A percentile compares a stretch with the other conserved stretches of the same genome.
Evolutionary conservation across 2,113 vertebrate genomes (phyloP).

Genomic region (Microcebus tavaratra): DNA sequence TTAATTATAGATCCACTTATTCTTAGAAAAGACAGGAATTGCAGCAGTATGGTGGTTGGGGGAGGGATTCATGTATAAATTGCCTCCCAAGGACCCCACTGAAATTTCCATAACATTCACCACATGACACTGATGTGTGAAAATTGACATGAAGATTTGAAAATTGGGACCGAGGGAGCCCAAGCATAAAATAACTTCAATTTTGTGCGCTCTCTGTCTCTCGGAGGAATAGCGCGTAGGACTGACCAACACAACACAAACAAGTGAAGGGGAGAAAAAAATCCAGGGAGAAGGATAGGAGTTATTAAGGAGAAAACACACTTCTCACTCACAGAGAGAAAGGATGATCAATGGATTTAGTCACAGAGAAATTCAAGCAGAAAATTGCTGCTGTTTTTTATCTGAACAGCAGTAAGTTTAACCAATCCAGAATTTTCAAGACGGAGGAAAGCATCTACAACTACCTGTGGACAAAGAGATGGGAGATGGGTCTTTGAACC

Average conservation of each 20-base stretch:
- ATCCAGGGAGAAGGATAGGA: slow-evolving; percentile 96
- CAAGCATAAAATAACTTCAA: slow-evolving; percentile 99
- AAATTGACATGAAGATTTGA: slow-evolving; percentile 99
- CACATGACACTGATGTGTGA: slow-evolving; percentile 97
- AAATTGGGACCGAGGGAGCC: slow-evolving; percentile 98
- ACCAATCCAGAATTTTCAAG: slow-evolving; percentile 84
- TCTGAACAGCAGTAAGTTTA: slow-evolving; percentile 90
- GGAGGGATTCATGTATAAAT: slow-evolving; percentile 84
- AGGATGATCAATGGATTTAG: slow-evolving; percentile 99
- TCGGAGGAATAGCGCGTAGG: slow-evolving; percentile 93
- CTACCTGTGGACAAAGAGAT: slow-evolving; percentile 60
- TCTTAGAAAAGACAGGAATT: slow-evolving; percentile 80
- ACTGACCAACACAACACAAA: slow-evolving; percentile 98
- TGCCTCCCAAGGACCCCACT: slow-evolving; percentile 87
- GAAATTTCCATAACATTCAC: slow-evolving; percentile 91
- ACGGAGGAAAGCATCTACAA: slow-evolving; percentile 46
- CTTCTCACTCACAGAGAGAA: slow-evolving; percentile 96
- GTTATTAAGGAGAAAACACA: slow-evolving; percentile 99
- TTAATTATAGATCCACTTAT: slow-evolving; percentile 87
- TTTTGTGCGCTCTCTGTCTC: slow-evolving; percentile 91
- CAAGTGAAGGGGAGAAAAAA: slow-evolving; percentile 87
- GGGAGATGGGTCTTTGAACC: not conserved
- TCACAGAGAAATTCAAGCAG: slow-evolving; percentile 99
- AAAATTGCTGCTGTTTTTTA: slow-evolving; percentile 99
- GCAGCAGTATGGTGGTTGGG: slow-evolving; percentile 48